Evolutionary conservation across 2,113 vertebrate genomes (phyloP).

Genomic region (Rhinoptilus africanus): DNA sequence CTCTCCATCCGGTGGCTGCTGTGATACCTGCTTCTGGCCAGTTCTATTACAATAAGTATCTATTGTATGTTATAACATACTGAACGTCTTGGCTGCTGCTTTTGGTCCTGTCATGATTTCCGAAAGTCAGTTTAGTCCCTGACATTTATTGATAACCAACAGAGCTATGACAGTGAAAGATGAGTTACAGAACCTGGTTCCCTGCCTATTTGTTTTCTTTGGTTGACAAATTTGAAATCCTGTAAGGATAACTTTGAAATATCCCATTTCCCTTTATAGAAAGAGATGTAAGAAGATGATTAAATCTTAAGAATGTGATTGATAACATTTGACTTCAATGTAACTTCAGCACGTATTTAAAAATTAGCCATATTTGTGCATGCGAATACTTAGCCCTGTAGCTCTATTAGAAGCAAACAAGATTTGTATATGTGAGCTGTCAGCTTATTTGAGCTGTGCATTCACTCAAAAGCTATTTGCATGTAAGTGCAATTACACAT

Average conservation of each 20-base stretch:
- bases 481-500: background rate
- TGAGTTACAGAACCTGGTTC: background rate
- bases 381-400: background rate
- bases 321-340: background rate
- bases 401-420: background rate
- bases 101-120: background rate
- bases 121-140: background rate
- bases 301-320: background rate
- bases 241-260: background rate
- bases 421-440: conserved; percentile 36
- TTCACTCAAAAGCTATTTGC: conserved; percentile 20
- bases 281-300: background rate
- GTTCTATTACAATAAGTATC: background rate
- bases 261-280: background rate
- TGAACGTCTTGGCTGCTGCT: background rate
- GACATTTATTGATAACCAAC: background rate
- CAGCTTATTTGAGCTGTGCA: conserved; percentile 11
- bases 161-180: background rate
- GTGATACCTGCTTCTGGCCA: background rate
- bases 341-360: background rate
- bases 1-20: background rate
- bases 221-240: background rate
- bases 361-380: background rate
- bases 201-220: background rate
- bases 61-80: background rate